Percentiles rank a stretch among this genome's conserved stretches.
Conservation (phyloP, 2,797 vertebrate species). For the Pelodytes ibericus region DNA sequence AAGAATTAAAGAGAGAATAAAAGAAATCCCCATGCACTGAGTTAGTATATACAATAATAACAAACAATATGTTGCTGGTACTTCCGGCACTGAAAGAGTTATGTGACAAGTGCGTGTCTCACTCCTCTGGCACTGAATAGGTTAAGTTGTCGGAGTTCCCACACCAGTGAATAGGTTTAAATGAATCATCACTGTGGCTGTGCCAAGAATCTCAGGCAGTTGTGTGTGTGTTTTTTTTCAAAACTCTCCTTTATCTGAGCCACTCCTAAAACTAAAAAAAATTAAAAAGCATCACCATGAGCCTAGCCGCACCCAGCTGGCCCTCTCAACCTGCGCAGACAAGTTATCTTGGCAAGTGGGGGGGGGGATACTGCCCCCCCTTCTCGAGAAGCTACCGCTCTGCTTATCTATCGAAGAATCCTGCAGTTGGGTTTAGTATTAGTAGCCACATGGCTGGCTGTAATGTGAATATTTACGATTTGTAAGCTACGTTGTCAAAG, state of each 20-base stretch:
- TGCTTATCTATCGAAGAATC: no score
- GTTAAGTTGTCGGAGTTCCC: background rate
- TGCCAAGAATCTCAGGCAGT: slow-evolving; percentile 10
- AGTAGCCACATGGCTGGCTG: no score
- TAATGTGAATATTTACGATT: no score
- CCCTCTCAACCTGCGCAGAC: slow-evolving; percentile 15
- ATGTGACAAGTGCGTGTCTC: background rate
- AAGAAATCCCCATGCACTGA: no score
- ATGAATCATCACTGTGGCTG: no score
- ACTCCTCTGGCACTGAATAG: background rate
- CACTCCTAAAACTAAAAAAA: slow-evolving; percentile 29
- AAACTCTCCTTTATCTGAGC: slow-evolving; percentile 27
- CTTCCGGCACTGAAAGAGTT: no score
- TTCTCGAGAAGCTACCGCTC: no score
- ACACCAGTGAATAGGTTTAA: background rate
- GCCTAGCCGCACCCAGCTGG: slow-evolving; percentile 15
- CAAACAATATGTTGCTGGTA: no score
- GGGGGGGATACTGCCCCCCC: background rate
- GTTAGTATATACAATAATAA: no score
- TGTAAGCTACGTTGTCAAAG: no score
- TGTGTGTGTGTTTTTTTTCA: background rate
- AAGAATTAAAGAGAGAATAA: no score
- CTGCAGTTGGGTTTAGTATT: no score
- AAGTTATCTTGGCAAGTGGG: background rate
- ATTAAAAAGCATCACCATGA: background rate